These are phyloP conservation scores for Buteo buteo DNA, from an alignment of 2,113 vertebrate genomes.

Conservation along the genomic window DNA sequence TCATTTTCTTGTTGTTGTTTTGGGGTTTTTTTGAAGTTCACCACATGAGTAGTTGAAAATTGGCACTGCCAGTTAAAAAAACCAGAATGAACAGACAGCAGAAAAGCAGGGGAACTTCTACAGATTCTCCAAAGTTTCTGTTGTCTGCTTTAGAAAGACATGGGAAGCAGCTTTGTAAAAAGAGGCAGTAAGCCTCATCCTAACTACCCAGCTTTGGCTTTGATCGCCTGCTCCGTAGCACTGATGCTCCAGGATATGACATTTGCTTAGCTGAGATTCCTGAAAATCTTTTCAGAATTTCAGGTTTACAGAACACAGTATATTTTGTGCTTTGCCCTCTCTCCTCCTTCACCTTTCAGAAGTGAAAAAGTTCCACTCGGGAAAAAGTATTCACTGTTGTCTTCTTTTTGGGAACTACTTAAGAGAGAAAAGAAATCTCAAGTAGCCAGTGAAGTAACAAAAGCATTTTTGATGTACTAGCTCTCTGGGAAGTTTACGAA, in stretches of 20 bases:
- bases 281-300: background rate
- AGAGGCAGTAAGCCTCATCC: background rate
- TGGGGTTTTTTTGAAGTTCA: background rate
- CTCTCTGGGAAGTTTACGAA: background rate
- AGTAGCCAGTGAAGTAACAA: constrained; percentile 24
- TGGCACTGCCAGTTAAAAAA: constrained; percentile 16
- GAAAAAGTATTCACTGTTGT: constrained; percentile 14
- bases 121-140: background rate
- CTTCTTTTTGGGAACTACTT: constrained; percentile 18
- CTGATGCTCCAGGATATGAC: background rate
- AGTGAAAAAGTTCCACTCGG: background rate
- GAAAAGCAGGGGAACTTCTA: background rate
- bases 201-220: background rate
- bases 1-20: background rate
- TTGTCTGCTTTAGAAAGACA: background rate
- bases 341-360: background rate
- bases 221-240: background rate
- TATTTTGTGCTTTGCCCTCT: background rate
- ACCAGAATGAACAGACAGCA: background rate
- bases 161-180: background rate
- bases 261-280: background rate
- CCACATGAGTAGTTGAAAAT: constrained; percentile 41
- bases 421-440: constrained; percentile 19
- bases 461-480: background rate
- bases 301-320: background rate